Evolutionary conservation across 2,888 invertebrate genomes (phyloP).

Genomic region (Drosophila quasianomalipes): DNA sequence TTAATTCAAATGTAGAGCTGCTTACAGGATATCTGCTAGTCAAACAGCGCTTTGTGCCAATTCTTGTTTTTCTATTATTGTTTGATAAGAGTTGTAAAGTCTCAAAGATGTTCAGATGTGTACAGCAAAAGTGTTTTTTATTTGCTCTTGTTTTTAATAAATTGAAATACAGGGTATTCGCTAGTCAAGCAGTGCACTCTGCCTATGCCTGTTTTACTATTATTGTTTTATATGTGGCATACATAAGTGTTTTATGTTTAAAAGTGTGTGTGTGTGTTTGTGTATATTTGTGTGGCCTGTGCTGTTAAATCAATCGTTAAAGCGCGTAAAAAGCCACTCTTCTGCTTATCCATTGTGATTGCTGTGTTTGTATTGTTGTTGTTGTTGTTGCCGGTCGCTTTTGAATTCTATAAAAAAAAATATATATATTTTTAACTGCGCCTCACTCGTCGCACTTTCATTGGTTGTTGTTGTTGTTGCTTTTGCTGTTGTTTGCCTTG

Average conservation of each 20-base stretch:
- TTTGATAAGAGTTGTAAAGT: conserved; percentile 2
- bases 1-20: background rate
- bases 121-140: background rate
- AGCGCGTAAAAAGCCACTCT: conserved; percentile 60
- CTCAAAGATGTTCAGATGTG: background rate
- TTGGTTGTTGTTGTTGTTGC: conserved; percentile 25
- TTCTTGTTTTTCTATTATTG: conserved; percentile 5
- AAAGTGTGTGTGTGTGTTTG: conserved; percentile 5
- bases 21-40: background rate
- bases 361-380: conserved; percentile 38
- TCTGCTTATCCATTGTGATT: conserved; percentile 37
- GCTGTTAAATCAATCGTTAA: conserved; percentile 79
- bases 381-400: conserved; percentile 25
- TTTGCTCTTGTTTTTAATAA: background rate
- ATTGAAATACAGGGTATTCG: conserved; percentile 1
- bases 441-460: conserved; percentile 43
- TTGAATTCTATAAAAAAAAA: conserved; percentile 55
- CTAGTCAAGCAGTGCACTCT: background rate
- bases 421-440: conserved; percentile 50
- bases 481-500: conserved; percentile 55
- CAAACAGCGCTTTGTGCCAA: background rate
- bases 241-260: conserved; percentile 34
- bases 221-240: conserved; percentile 20
- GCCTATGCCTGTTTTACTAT: conserved; percentile 6
- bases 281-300: conserved; percentile 56